Conservation (phyloP, 2,113 vertebrate genomes). For the Monarcha castaneiventris region DNA sequence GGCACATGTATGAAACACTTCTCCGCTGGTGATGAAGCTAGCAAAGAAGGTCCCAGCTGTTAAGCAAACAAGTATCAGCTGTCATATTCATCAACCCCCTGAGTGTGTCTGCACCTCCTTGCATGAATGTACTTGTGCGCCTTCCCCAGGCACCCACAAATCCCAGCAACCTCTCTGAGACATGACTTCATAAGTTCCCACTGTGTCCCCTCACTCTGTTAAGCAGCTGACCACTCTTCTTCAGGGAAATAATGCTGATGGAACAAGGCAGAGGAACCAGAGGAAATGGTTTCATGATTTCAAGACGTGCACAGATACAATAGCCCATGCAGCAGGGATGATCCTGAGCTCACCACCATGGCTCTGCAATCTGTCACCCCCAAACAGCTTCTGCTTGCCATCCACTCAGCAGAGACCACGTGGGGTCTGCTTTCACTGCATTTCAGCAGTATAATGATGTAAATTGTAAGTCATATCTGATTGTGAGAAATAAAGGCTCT, state of each 20-base stretch:
- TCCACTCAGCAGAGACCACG: not conserved
- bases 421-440: not conserved
- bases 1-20: conserved; percentile 11
- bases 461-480: not conserved
- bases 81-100: not conserved
- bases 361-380: too few species aligned
- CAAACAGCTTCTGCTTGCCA: not conserved
- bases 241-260: not conserved
- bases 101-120: not conserved
- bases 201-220: not conserved
- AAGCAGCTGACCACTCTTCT: not conserved
- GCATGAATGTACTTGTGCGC: not conserved
- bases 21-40: not conserved
- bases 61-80: conserved; percentile 2
- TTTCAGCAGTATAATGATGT: not conserved
- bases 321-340: not conserved
- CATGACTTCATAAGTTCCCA: rapidly evolving
- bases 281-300: not conserved
- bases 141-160: not conserved
- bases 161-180: rapidly evolving
- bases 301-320: rapidly evolving
- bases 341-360: not conserved
- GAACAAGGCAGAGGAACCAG: not conserved
- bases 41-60: not conserved
- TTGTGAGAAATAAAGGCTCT: not conserved